Conservation (phyloP, 2,113 vertebrate species). For the Vulpes vulpes region DNA sequence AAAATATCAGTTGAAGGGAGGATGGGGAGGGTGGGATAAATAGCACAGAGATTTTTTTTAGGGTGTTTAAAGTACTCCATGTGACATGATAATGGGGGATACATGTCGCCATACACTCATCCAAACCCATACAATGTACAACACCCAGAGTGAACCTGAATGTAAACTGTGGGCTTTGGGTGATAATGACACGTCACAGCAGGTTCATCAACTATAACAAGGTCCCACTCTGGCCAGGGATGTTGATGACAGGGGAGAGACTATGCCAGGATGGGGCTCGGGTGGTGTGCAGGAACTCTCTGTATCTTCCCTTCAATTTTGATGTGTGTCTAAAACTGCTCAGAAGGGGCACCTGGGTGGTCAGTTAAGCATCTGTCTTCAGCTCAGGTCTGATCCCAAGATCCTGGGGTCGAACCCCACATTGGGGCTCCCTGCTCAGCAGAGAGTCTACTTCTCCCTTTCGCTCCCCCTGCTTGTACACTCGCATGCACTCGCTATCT, state of each 20-base stretch:
- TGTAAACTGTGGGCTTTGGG: background rate
- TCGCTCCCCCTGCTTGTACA: background rate
- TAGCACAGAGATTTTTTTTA: background rate
- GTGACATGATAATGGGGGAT: background rate
- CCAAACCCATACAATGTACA: background rate
- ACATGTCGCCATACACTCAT: no score
- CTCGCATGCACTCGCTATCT: background rate
- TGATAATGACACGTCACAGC: background rate
- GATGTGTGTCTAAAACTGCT: background rate
- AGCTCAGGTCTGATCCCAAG: background rate
- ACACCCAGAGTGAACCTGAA: background rate
- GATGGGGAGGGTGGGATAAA: background rate
- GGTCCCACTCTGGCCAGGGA: background rate
- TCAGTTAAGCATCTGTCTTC: background rate
- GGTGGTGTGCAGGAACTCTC: background rate
- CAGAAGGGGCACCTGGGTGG: background rate
- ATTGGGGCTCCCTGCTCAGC: background rate
- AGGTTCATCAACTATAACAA: background rate
- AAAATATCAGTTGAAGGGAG: background rate
- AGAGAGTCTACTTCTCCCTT: background rate
- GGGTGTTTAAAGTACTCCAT: background rate
- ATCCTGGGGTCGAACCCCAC: background rate
- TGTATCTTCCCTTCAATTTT: background rate
- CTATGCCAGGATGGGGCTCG: fast-evolving
- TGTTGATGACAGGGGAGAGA: background rate